Percentiles rank a stretch among this genome's conserved stretches.
These are phyloP conservation scores for Catocala nupta DNA, from an alignment of 2,888 invertebrate genomes.

Conservation along the genomic window DNA sequence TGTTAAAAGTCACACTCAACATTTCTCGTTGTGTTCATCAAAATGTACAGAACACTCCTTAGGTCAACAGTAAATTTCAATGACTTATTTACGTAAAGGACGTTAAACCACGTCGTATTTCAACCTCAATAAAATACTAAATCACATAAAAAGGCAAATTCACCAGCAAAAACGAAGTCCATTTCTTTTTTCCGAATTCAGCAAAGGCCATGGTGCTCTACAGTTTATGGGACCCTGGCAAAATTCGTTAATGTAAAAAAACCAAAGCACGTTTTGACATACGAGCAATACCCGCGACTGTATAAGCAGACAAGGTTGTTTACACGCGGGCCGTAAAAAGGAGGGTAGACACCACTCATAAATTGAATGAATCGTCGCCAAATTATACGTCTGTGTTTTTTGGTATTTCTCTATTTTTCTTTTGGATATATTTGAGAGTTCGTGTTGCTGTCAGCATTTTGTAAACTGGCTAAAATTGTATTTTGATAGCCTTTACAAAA, in stretches of 20 bases:
- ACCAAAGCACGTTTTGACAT: slow-evolving; percentile 15
- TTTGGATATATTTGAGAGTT: slow-evolving; percentile 1
- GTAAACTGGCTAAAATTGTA: too few relatives aligned
- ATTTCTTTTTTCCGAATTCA: slow-evolving; percentile 21
- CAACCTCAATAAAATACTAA: slow-evolving; percentile 1
- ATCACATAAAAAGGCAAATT: slow-evolving; percentile 3
- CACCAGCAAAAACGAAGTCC: slow-evolving; percentile 2
- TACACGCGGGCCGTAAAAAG: slow-evolving; percentile 40
- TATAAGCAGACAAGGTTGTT: slow-evolving; percentile 48
- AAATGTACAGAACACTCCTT: too few relatives aligned
- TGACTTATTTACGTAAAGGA: too few relatives aligned
- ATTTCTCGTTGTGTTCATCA: too few relatives aligned
- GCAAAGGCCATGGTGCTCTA: slow-evolving; percentile 30
- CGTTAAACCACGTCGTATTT: too few relatives aligned
- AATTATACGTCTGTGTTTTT: slow-evolving; percentile 26
- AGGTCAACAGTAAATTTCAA: too few relatives aligned
- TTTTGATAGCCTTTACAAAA: too few relatives aligned
- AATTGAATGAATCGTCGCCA: slow-evolving; percentile 43
- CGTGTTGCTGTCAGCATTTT: background rate
- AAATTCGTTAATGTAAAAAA: slow-evolving; percentile 39
- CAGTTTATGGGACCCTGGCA: slow-evolving; percentile 29
- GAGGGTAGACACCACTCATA: slow-evolving; percentile 33
- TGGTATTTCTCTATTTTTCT: slow-evolving; percentile 4
- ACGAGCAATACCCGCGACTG: slow-evolving; percentile 26
- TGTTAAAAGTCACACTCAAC: too few relatives aligned